Percentiles rank a stretch among this genome's conserved stretches.
phyloP scores from a whole-genome alignment of 1,140 invertebrate genomes.

The Caenorhabditis elegans region DNA sequence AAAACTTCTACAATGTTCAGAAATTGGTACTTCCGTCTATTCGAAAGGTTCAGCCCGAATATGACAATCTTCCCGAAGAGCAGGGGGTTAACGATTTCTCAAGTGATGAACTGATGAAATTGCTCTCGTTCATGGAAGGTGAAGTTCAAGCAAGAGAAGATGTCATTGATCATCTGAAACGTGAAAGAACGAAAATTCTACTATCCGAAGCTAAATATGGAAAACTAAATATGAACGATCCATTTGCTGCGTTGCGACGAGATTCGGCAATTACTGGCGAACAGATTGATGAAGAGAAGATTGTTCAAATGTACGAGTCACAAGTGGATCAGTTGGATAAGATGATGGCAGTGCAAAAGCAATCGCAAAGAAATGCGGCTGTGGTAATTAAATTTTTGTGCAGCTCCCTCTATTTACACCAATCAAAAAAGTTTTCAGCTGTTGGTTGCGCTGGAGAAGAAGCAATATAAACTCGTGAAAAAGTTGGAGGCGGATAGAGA shows the following conservation, averaged over 20 bases:
- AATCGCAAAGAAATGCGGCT: slow-evolving; percentile 10
- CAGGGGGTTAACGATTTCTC: background rate
- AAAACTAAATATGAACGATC: slow-evolving; percentile 9
- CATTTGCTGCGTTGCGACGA: slow-evolving; percentile 10
- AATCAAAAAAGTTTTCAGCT: slow-evolving; percentile 4
- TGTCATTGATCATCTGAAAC: slow-evolving; percentile 13
- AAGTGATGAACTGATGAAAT: slow-evolving; percentile 17
- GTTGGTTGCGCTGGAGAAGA: background rate
- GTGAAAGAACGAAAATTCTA: slow-evolving; percentile 2
- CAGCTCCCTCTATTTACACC: background rate
- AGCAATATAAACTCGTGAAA: background rate
- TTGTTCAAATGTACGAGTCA: slow-evolving; percentile 15
- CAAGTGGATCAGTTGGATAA: slow-evolving; percentile 20
- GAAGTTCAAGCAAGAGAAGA: slow-evolving; percentile 32
- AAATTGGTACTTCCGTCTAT: background rate
- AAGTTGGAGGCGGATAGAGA: slow-evolving; percentile 1
- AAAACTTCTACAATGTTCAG: too few relatives aligned
- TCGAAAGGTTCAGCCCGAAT: background rate
- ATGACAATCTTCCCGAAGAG: background rate
- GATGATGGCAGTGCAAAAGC: background rate
- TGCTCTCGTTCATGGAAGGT: slow-evolving; percentile 17
- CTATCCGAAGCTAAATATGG: background rate
- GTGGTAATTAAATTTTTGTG: background rate
- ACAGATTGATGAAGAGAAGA: background rate
- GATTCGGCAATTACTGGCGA: background rate